phyloP scores from a whole-genome alignment of 2,888 invertebrate species.

The Theodoxus fluviatilis region DNA sequence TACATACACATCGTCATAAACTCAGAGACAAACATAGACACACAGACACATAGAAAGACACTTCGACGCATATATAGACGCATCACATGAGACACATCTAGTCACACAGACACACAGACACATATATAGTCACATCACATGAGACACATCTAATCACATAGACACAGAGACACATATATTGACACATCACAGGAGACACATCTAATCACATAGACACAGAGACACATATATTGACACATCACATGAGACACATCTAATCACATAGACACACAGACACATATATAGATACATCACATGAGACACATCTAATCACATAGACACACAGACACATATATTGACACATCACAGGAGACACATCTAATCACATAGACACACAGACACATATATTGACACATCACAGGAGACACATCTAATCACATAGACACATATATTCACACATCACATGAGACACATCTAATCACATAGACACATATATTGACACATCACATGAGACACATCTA shows the following conservation, averaged over 20 bases:
- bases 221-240: background rate
- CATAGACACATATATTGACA: background rate
- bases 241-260: background rate
- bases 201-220: too few relatives aligned
- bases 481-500: background rate
- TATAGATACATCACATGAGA: background rate
- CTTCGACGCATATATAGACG: too few relatives aligned
- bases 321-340: background rate
- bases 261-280: background rate
- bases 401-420: background rate
- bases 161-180: background rate
- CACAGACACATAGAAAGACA: too few relatives aligned
- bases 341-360: too few relatives aligned
- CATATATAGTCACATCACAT: background rate
- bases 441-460: background rate
- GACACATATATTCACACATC: background rate
- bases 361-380: background rate
- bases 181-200: too few relatives aligned
- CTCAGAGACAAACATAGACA: too few relatives aligned
- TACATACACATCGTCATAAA: too few relatives aligned
- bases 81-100: too few relatives aligned
- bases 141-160: background rate
- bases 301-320: background rate
- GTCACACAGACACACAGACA: too few relatives aligned
- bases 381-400: background rate